Base-by-base conservation (phyloP, 1,140 invertebrate species). In the Acromyrmex charruanus region DNA sequence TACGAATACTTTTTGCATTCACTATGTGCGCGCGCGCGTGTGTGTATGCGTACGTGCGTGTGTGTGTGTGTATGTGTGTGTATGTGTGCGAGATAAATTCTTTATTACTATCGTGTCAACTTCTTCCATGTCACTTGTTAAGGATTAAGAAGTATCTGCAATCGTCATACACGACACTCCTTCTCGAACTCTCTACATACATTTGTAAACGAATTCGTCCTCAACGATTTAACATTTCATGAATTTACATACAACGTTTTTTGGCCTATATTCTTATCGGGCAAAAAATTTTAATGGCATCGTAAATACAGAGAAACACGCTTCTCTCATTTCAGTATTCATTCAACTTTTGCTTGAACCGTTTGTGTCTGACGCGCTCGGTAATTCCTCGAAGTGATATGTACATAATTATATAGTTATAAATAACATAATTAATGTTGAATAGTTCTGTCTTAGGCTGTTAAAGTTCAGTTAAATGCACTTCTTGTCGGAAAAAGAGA, bases 341-440 rank as follows among this genome's bases (percentile, higher is more conserved):
- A 16, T 74, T 74, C 18, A 31, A 82, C 18, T 59, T 82, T 84
- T 25, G 39, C 55, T 82, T 71, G 58, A 71, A 59, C 25, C 6
- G 39, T 77, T 82, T 82, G 53, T 75, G 39, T 84, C 69, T 69
- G 80, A 75, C 59, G 39, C 80, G 80, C 55, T 63, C 55, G 80
- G 55, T 75, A 84, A 84, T 61, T 84, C 69, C 69, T 84, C 69
- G 69, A 74, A 84, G 69, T 84, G 55, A 84, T 84, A 84, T 72
- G 44, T 75, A 53, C 28, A 75, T 68, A 35, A 35, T 35, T 35
- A 39, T 39, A 84, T 75, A 74, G 39, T 82, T 82, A 82, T 74
- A 82, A 84, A 39, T 51, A 55, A 75, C 14, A 82, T 74, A 74
- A 75, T 84, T 84, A 84, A 75, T 63, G 80, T 84, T 84, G 69